These are phyloP conservation scores for Takifugu ocellatus DNA, from an alignment of 2,797 vertebrate species.

Conservation along the genomic window DNA sequence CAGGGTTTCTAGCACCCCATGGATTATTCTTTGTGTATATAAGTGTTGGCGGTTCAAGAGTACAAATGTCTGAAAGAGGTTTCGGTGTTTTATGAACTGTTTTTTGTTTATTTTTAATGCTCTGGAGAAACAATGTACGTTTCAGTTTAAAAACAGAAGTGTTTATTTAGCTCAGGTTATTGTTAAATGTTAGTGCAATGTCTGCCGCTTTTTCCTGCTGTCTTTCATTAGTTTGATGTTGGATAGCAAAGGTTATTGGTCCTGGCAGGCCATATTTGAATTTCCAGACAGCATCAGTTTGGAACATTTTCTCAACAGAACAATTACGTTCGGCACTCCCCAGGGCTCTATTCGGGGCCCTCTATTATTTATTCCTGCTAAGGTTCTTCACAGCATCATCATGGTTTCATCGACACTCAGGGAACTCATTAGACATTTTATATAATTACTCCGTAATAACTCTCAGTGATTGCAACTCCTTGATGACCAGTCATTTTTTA, in stretches of 20 bases:
- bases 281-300: neutral
- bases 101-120: neutral
- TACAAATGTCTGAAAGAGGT: slow-evolving; percentile 32
- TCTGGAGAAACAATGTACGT: too few relatives aligned
- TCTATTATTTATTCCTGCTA: slow-evolving; percentile 35
- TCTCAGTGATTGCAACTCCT: neutral
- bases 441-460: slow-evolving; percentile 6
- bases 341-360: slow-evolving; percentile 25
- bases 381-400: slow-evolving; percentile 16
- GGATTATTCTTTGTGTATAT: slow-evolving; percentile 22
- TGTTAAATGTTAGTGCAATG: too few relatives aligned
- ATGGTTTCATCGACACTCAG: slow-evolving; percentile 11
- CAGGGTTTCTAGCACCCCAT: slow-evolving; percentile 42
- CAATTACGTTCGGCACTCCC: slow-evolving; percentile 37
- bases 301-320: slow-evolving; percentile 11
- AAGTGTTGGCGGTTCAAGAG: slow-evolving; percentile 42
- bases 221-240: too few relatives aligned
- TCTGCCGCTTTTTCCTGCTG: neutral
- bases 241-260: slow-evolving; percentile 11
- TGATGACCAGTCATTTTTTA: neutral
- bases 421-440: slow-evolving; percentile 1
- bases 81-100: slow-evolving; percentile 24
- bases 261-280: slow-evolving; percentile 13
- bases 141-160: too few relatives aligned
- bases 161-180: neutral